These are phyloP conservation scores for Drosophila neonasuta DNA, from an alignment of 2,888 invertebrate species.

Conservation along the genomic window DNA sequence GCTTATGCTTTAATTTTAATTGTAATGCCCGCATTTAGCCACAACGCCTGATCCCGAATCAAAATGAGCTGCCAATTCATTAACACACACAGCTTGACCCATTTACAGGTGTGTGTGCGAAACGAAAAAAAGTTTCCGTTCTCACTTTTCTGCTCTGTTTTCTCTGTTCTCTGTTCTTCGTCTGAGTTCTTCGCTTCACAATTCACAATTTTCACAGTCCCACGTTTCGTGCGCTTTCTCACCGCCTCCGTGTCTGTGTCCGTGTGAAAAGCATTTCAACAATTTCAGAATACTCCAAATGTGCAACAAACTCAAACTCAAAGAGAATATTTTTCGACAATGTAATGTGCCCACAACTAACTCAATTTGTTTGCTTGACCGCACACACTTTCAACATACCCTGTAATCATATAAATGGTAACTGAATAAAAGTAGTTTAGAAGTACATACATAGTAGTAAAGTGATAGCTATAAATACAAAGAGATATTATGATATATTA, in stretches of 20 bases:
- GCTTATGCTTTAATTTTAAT: conserved; percentile 57
- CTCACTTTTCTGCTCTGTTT: neutral
- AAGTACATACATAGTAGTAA: no score
- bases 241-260: conserved; percentile 65
- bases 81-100: conserved; percentile 43
- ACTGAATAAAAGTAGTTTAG: no score
- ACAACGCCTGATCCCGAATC: conserved; percentile 4
- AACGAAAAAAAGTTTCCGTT: conserved; percentile 14
- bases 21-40: conserved; percentile 59
- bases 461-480: no score
- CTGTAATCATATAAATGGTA: neutral
- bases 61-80: conserved; percentile 59
- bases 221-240: conserved; percentile 66
- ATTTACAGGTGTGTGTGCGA: conserved; percentile 26
- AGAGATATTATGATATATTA: no score
- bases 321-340: conserved; percentile 66
- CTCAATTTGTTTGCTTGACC: neutral
- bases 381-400: conserved; percentile 5
- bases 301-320: conserved; percentile 40
- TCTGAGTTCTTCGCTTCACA: conserved; percentile 18
- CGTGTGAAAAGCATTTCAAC: conserved; percentile 79
- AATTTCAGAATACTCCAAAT: conserved; percentile 58
- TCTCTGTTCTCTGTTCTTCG: conserved; percentile 13
- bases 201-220: conserved; percentile 62
- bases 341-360: conserved; percentile 45